Base-by-base conservation (phyloP, 2,797 vertebrate genomes). In the Poecilia gillii region DNA sequence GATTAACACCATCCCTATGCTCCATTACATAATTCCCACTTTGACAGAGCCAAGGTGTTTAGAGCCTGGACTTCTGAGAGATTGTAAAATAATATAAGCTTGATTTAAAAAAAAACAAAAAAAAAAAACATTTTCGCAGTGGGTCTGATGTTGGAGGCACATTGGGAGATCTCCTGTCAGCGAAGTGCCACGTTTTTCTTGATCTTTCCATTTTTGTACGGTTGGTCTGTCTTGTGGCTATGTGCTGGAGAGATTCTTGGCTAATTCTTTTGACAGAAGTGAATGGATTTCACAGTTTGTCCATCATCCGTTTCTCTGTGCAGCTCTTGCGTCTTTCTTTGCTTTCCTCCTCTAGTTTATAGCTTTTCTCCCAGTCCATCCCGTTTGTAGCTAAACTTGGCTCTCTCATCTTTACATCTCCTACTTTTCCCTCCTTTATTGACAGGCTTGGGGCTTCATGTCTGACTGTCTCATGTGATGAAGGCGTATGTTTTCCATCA, bases 401-500 rank as follows among this genome's bases (percentile, higher is more conserved):
- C 51, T 18, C 6, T 12, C 57, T 77, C 79, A 62, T 79, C 84
- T 74, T 73, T 71, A 74, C 74, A 46, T 64, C 49, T 82, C 77
- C 23, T 77, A 57, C 73, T 79, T 57, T 68, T 47, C 51, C 59
- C 45, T 76, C 76, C 45, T 87, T 83, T 70, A 75, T 74, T 73
- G 31, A 76, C 33, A 82, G 81, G 72, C 76, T 2, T 33, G n/a
- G 28, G 77, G 81, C 76, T 57, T 86, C 75, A 73, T 78, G 74
- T 76, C 81, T 36, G 68, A 33, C 74, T 77, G 81, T 83, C 81
- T 86, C 72, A 11, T 86, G 83, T 81, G 81, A 88, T 64, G 70
- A 79, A 87, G 81, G 80, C 88, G 88, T 88, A 91, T 92, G 91
- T 89, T 93, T 94, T 91, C 86, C 86, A 94, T 95, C 91, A 84